Conservation (phyloP, 2,113 vertebrate species). For the Drymodes brunneopygia region DNA sequence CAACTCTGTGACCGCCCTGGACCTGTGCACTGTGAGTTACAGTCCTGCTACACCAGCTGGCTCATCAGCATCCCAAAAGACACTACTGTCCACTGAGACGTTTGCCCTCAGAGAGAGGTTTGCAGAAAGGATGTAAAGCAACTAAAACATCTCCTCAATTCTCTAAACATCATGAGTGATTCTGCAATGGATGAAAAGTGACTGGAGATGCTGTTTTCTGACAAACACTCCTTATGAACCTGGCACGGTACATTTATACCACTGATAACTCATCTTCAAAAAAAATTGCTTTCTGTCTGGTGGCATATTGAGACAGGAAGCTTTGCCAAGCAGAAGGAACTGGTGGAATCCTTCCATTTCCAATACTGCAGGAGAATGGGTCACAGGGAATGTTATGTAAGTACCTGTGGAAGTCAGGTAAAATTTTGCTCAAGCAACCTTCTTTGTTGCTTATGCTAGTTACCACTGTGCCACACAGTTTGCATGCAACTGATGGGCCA, state of each 20-base stretch:
- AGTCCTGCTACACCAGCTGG: background rate
- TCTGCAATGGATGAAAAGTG: background rate
- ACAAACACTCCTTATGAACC: background rate
- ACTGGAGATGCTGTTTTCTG: background rate
- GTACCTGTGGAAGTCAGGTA: too few relatives aligned
- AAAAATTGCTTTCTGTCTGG: background rate
- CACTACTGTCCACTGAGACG: background rate
- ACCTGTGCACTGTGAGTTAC: background rate
- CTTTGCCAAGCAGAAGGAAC: background rate
- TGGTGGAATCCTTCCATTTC: background rate
- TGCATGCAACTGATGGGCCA: background rate
- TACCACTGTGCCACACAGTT: too few relatives aligned
- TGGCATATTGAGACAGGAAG: background rate
- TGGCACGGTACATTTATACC: background rate
- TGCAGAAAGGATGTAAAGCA: background rate
- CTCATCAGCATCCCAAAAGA: background rate
- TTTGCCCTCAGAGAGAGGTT: background rate
- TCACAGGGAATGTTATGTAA: background rate
- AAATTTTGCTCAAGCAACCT: background rate
- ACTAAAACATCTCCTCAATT: background rate
- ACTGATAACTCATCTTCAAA: background rate
- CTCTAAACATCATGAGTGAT: background rate
- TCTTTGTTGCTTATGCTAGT: background rate
- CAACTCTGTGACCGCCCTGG: background rate
- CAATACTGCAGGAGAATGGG: accelerated